phyloP scores from a whole-genome alignment of 1,140 invertebrate species.

The Eufriesea mexicana region DNA sequence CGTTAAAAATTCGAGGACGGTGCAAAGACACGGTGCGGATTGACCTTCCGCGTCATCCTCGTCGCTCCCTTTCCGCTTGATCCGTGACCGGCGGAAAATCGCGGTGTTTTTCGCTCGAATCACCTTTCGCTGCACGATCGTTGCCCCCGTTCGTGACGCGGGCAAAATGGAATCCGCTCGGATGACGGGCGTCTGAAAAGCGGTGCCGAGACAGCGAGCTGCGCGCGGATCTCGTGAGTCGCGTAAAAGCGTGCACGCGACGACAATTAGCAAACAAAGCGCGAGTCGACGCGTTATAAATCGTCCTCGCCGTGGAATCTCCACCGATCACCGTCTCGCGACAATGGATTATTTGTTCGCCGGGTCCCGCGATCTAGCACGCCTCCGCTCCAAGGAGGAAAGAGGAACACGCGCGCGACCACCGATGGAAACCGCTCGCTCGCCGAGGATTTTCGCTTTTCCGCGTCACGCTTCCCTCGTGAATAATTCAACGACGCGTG shows the following conservation, averaged over 20 bases:
- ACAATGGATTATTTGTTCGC: conserved; percentile 5
- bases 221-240: background rate
- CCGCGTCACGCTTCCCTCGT: background rate
- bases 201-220: background rate
- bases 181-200: too few relatives aligned
- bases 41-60: too few relatives aligned
- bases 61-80: too few relatives aligned
- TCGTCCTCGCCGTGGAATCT: background rate
- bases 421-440: background rate
- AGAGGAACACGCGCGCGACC: background rate
- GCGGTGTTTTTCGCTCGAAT: too few relatives aligned
- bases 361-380: too few relatives aligned
- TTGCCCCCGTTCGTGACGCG: too few relatives aligned
- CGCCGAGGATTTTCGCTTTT: background rate
- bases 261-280: conserved; percentile 16
- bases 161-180: too few relatives aligned
- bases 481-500: conserved; percentile 8
- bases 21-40: too few relatives aligned
- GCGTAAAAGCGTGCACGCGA: conserved; percentile 2
- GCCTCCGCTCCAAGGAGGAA: background rate
- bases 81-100: too few relatives aligned
- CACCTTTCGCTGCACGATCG: too few relatives aligned
- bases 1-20: too few relatives aligned
- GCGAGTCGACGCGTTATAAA: background rate
- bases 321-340: background rate